Percentiles rank a stretch among this genome's conserved stretches.
Evolutionary conservation across 1,140 invertebrate species (phyloP).

Genomic region (Drosophila oshimai): DNA sequence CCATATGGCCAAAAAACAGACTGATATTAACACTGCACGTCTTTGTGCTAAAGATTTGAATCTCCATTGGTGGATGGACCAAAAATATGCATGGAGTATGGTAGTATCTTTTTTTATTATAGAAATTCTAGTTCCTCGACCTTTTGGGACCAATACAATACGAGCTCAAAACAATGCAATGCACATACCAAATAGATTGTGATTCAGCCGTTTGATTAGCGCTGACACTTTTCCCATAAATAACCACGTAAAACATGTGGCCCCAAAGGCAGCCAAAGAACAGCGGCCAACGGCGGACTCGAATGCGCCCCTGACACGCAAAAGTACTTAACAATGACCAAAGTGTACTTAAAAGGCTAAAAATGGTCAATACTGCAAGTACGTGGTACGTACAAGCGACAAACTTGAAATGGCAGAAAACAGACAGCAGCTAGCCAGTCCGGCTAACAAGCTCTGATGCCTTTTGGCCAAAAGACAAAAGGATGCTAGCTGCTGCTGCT

Average conservation of each 20-base stretch:
- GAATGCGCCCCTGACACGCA: conserved; percentile 67
- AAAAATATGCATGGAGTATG: conserved; percentile 28
- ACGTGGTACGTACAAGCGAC: conserved; percentile 45
- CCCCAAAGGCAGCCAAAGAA: conserved; percentile 53
- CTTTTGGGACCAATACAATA: conserved; percentile 18
- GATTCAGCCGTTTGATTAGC: conserved; percentile 80
- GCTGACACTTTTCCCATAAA: conserved; percentile 82
- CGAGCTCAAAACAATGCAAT: conserved; percentile 15
- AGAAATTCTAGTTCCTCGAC: conserved; percentile 31
- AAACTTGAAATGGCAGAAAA: conserved; percentile 73
- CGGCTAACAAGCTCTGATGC: conserved; percentile 61
- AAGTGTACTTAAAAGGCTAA: conserved; percentile 78
- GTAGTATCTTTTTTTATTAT: conserved; percentile 7
- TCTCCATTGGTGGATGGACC: conserved; percentile 16
- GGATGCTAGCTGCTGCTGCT: conserved; percentile 51
- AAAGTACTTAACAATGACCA: conserved; percentile 82
- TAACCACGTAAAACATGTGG: conserved; percentile 79
- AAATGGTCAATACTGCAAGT: conserved; percentile 64
- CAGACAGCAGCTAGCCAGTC: conserved; percentile 33
- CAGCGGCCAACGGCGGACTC: conserved; percentile 28
- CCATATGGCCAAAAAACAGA: conserved; percentile 17
- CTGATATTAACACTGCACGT: conserved; percentile 6
- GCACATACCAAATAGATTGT: conserved; percentile 54
- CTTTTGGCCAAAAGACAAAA: conserved; percentile 55
- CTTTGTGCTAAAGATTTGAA: conserved; percentile 28